Conservation (phyloP, 2,113 vertebrate species). For the Phyllostomus discolor region DNA sequence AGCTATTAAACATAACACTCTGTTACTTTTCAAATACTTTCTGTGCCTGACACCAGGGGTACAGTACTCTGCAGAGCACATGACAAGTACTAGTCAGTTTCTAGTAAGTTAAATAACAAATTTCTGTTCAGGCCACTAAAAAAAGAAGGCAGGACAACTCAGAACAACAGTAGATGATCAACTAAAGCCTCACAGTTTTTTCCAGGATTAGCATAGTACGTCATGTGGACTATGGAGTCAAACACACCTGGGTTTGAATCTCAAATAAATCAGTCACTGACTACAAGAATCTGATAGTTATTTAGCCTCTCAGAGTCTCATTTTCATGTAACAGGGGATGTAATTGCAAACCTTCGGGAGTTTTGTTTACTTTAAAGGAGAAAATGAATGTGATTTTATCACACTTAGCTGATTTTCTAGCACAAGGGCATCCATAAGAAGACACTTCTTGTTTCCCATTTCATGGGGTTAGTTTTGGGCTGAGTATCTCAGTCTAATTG, state of each 20-base stretch:
- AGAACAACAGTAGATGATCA: background rate
- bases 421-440: background rate
- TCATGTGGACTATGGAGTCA: background rate
- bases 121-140: background rate
- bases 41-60: background rate
- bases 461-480: background rate
- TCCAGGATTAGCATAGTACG: background rate
- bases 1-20: background rate
- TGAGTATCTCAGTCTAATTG: background rate
- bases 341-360: background rate
- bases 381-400: background rate
- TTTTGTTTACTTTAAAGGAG: conserved; percentile 7
- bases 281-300: background rate
- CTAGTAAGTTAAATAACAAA: background rate
- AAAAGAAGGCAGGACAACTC: background rate
- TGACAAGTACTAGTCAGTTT: background rate
- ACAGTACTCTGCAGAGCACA: background rate
- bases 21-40: background rate
- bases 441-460: background rate
- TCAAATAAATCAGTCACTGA: background rate
- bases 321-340: background rate
- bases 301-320: background rate
- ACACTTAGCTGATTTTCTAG: background rate
- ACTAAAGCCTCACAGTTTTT: background rate
- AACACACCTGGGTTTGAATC: background rate